These are phyloP conservation scores for Neolamprologus fasciatus DNA, from an alignment of 2,113 vertebrate genomes.

Conservation along the genomic window DNA sequence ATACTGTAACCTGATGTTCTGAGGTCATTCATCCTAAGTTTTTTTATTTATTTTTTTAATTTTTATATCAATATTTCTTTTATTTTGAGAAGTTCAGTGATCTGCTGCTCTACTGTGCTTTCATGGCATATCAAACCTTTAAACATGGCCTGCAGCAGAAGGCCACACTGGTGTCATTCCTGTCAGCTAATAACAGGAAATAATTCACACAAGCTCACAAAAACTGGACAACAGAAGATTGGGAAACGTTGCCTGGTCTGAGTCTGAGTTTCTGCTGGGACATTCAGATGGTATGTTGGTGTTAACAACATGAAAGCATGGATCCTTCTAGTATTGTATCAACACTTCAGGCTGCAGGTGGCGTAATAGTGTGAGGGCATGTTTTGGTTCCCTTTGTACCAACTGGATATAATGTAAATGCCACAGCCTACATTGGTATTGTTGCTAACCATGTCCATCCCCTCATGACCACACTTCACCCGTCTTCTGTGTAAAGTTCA, in stretches of 20 bases:
- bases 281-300: not conserved
- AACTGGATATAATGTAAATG: not conserved
- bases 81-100: not conserved
- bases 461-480: not conserved
- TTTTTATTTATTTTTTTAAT: rapidly evolving
- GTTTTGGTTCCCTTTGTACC: not conserved
- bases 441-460: not conserved
- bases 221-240: not conserved
- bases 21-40: not conserved
- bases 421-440: not conserved
- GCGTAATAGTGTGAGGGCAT: not conserved
- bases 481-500: not conserved
- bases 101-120: not conserved
- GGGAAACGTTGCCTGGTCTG: not conserved
- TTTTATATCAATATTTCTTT: not conserved
- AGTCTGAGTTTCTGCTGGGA: not conserved
- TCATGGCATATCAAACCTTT: not conserved
- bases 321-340: not conserved
- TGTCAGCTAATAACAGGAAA: not conserved
- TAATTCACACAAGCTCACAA: not conserved
- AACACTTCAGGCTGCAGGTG: not conserved
- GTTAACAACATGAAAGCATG: not conserved
- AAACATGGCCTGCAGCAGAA: not conserved
- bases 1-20: not conserved
- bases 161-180: not conserved